phyloP scores from a whole-genome alignment of 2,797 vertebrate species.

The Megalops cyprinoides region DNA sequence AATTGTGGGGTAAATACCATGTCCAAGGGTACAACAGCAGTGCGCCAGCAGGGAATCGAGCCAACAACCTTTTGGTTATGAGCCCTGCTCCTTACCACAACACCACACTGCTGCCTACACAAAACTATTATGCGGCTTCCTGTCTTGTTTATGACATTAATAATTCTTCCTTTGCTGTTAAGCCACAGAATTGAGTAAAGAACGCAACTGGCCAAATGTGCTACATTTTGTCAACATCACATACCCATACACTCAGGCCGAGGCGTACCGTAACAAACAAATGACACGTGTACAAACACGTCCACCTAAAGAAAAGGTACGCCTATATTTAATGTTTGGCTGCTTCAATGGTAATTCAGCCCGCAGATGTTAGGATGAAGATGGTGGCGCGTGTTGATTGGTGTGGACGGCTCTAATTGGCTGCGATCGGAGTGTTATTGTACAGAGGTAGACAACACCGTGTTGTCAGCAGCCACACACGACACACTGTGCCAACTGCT shows the following conservation, averaged over 20 bases:
- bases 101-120: no score
- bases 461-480: constrained; percentile 48
- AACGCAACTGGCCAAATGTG: not conserved
- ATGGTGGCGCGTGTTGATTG: not conserved
- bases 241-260: not conserved
- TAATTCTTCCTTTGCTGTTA: not conserved
- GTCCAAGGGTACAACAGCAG: no score
- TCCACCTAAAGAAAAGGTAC: not conserved
- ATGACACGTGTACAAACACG: not conserved
- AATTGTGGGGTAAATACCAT: no score
- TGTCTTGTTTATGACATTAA: not conserved
- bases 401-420: not conserved
- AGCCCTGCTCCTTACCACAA: no score
- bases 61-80: no score
- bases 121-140: no score
- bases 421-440: not conserved
- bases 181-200: constrained; percentile 3
- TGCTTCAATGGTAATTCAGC: not conserved
- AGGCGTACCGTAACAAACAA: not conserved
- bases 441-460: constrained; percentile 21
- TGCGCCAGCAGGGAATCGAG: no score
- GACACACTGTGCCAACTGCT: constrained; percentile 56
- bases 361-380: constrained; percentile 5
- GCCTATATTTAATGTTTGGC: not conserved
- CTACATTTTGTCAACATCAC: not conserved